Conservation (phyloP, 2,888 invertebrate genomes). For the Gymnocheta viridis region DNA sequence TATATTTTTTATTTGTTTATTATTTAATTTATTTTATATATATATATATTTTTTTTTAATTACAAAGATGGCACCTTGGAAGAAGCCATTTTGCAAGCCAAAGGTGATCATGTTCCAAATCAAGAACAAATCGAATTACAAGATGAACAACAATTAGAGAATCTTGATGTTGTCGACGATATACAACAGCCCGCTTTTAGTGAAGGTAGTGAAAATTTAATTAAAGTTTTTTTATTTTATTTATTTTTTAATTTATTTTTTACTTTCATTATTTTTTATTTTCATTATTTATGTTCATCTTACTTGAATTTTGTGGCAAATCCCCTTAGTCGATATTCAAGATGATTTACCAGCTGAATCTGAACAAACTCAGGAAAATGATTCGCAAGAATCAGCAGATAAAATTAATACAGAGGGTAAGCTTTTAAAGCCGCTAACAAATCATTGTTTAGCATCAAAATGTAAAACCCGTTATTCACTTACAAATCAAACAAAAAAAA, state of each 20-base stretch:
- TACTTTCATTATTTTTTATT: conserved; percentile 64
- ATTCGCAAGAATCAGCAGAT: conserved; percentile 70
- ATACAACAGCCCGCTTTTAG: conserved; percentile 80
- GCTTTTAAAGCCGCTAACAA: not conserved
- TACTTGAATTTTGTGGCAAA: conserved; percentile 39
- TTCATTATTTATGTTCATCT: conserved; percentile 50
- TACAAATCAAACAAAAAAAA: not conserved
- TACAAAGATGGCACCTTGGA: conserved; percentile 85
- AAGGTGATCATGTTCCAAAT: conserved; percentile 81
- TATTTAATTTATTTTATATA: conserved; percentile 59
- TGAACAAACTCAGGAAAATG: conserved; percentile 72
- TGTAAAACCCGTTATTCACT: not conserved
- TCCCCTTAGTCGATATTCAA: conserved; percentile 52
- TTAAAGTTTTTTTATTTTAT: conserved; percentile 76
- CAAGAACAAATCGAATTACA: conserved; percentile 81
- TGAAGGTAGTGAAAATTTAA: conserved; percentile 81
- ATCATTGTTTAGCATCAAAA: not conserved
- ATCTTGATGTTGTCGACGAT: conserved; percentile 74
- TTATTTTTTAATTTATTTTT: conserved; percentile 73
- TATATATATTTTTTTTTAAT: conserved; percentile 61
- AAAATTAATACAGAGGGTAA: conserved; percentile 78
- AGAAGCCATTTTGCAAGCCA: conserved; percentile 85
- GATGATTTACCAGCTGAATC: conserved; percentile 72
- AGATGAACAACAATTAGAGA: conserved; percentile 78
- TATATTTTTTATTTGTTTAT: conserved; percentile 40